Conservation (phyloP, 2,113 vertebrate genomes). For the Calonectris borealis region DNA sequence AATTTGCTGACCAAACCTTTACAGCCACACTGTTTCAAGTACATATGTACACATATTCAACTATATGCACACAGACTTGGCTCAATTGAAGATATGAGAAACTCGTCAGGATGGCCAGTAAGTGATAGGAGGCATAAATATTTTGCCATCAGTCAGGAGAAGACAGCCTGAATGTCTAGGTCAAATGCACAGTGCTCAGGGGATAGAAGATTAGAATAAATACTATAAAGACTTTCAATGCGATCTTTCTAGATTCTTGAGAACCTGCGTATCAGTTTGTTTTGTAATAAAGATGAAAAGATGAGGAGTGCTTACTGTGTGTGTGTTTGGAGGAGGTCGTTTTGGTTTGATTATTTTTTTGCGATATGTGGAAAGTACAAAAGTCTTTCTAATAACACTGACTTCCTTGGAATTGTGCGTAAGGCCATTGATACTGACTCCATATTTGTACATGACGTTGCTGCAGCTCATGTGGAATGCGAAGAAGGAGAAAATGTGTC, state of each 20-base stretch:
- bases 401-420: neutral
- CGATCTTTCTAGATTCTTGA: neutral
- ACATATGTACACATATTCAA: neutral
- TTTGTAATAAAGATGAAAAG: neutral
- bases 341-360: neutral
- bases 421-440: neutral
- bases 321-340: neutral
- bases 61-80: neutral
- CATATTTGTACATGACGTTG: neutral
- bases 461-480: neutral
- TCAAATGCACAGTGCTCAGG: neutral
- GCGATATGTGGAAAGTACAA: neutral
- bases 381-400: neutral
- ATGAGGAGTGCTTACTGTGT: neutral
- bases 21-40: neutral
- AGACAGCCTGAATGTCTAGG: neutral
- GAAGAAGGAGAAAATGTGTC: neutral
- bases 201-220: neutral
- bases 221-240: neutral
- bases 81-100: neutral
- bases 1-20: slow-evolving; percentile 10
- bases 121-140: neutral
- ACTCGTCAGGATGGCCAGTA: neutral
- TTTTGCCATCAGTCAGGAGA: neutral
- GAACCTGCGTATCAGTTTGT: neutral